A percentile compares a stretch with the other conserved stretches of the same genome.
Evolutionary conservation across 2,797 vertebrate species (phyloP).

Genomic region (Onychomys arenicola): DNA sequence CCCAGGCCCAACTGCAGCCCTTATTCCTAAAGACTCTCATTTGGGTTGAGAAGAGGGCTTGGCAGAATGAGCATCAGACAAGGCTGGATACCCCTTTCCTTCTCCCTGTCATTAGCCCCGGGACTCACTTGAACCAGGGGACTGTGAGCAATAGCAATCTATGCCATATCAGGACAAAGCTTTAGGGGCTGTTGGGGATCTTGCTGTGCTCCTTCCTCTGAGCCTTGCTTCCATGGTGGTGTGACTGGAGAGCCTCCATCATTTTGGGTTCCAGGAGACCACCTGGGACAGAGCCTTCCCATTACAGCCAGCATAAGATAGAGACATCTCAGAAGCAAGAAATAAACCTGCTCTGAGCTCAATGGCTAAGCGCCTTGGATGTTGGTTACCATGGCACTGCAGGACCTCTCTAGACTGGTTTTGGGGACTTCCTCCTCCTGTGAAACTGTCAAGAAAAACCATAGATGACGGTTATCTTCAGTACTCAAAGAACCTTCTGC

Average conservation of each 20-base stretch:
- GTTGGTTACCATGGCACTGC: not conserved
- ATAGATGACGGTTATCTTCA: not conserved
- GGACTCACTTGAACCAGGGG: not conserved
- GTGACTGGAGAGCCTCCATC: not conserved
- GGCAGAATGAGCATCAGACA: not conserved
- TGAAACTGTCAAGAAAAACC: not conserved
- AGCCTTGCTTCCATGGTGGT: not conserved
- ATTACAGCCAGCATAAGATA: not conserved
- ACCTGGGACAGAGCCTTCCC: not conserved
- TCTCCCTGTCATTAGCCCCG: not conserved
- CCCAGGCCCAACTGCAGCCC: not conserved
- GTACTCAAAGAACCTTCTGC: not conserved
- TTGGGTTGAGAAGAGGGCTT: not conserved
- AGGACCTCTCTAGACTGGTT: not conserved
- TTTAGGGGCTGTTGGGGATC: not conserved
- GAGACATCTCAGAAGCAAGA: not conserved
- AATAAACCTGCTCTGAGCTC: not conserved
- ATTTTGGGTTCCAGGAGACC: not conserved
- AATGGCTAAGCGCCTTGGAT: not conserved
- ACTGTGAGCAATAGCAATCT: not conserved
- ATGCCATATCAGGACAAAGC: not conserved
- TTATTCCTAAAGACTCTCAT: not conserved
- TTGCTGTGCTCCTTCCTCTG: not conserved
- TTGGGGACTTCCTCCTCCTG: not conserved
- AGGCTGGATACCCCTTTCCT: not conserved